Evolutionary conservation across 2,113 vertebrate species (phyloP), one percentile per base, ranked within the genome.

Genomic region (Saguinus midas): DNA sequence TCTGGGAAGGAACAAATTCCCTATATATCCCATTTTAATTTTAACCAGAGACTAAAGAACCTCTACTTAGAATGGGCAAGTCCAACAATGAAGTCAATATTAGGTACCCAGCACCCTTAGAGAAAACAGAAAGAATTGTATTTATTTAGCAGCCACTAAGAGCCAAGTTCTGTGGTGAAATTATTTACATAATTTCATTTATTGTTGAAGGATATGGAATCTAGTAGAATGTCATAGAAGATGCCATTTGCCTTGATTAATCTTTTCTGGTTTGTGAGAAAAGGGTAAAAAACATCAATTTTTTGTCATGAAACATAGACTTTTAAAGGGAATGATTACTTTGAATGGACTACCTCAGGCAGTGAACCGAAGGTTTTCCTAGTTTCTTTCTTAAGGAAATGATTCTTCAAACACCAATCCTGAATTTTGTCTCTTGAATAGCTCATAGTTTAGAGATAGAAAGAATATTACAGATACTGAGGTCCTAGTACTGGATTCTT

Each of bases 261-360:
- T 55, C 55, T 90, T 94, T 94, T 88, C 23, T 84, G 61, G 12
- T 90, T 97, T 80, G 66, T 84, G 55, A 81, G 48, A 66, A 88
- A 87, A 85, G 17, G 3, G 11, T 87, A 40, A n/a, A 52, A 86
- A 86, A 84, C n/a, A 32, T n/a, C 27, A 61, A 66, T 70, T 43
- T 32, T 94, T 90, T 90, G 11, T 87, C 52, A 87, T 84, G 75
- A 92, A 89, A 75, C 5, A 13, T 25, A 13, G 11, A 48, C n/a
- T 70, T 1, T 29, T 61, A 48, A 95, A 57, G 25, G n/a, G 25
- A 75, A 20, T 14, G 6, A 18, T 45, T 45, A 45, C 13, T 79
- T 5, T 91, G 3, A 82, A 48, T 57, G 45, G 27, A 35, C 73
- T 25, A 37, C 18, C 10, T 90, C 48, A 45, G 29, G 55, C 35